Conservation (phyloP, 2,113 vertebrate genomes). For the Nesoenas mayeri region DNA sequence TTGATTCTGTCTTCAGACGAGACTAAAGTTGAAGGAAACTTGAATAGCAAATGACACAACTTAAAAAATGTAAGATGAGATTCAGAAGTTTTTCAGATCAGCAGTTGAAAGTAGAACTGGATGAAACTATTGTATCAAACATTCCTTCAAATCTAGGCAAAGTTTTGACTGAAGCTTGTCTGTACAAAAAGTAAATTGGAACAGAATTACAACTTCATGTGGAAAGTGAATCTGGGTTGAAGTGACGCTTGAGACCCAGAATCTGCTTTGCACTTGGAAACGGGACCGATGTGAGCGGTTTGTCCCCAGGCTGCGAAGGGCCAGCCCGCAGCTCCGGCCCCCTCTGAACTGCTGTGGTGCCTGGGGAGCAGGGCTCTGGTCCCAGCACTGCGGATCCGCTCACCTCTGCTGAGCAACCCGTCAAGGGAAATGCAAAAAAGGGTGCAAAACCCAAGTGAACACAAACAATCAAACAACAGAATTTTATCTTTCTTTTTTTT, state of each 20-base stretch:
- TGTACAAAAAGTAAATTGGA: constrained; percentile 13
- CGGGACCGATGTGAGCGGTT: background rate
- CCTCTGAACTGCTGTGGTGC: background rate
- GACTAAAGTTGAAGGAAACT: constrained; percentile 54
- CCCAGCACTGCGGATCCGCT: background rate
- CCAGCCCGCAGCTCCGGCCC: background rate
- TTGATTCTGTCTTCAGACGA: constrained; percentile 52
- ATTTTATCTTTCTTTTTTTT: background rate
- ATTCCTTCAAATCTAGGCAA: constrained; percentile 30
- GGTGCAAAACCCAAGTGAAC: background rate
- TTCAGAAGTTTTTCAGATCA: constrained; percentile 38
- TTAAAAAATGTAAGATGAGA: constrained; percentile 37
- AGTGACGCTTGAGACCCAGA: background rate
- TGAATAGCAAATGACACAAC: constrained; percentile 52
- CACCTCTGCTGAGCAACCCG: background rate
- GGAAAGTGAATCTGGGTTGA: background rate
- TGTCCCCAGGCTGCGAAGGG: background rate
- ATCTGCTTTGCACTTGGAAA: background rate
- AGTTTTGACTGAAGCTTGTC: constrained; percentile 40
- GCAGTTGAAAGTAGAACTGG: constrained; percentile 53
- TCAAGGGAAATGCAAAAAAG: background rate
- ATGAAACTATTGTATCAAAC: constrained; percentile 59
- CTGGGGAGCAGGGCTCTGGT: background rate
- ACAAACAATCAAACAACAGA: constrained; percentile 10
- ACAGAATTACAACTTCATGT: background rate